These are phyloP conservation scores for Pogonocichla stellata DNA, from an alignment of 2,113 vertebrate species.

Conservation along the genomic window DNA sequence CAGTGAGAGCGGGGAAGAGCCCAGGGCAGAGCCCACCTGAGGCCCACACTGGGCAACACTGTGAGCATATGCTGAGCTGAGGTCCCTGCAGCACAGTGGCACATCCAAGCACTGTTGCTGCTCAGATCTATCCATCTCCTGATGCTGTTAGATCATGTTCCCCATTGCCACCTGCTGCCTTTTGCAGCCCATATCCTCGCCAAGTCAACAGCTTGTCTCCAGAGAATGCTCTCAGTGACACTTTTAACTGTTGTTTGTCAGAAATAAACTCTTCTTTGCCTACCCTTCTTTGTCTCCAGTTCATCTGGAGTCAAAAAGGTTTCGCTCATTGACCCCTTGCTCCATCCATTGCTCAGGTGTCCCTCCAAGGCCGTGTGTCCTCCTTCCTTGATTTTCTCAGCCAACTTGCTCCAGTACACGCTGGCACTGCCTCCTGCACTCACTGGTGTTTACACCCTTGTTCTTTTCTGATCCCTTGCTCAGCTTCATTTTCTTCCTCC, in stretches of 20 bases:
- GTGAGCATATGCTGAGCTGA: accelerated
- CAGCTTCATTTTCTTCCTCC: not conserved
- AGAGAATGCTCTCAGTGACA: not conserved
- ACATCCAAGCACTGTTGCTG: not conserved
- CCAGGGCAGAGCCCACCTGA: not conserved
- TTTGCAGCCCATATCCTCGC: not conserved
- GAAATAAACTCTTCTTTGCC: not conserved
- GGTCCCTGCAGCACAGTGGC: not conserved
- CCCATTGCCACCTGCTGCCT: not conserved
- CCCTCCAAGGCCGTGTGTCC: not conserved
- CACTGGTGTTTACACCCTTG: not conserved
- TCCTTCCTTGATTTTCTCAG: not conserved
- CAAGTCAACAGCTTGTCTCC: not conserved
- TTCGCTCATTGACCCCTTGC: not conserved
- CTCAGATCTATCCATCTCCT: not conserved
- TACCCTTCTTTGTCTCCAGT: not conserved
- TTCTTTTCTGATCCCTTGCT: not conserved
- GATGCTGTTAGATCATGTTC: not conserved
- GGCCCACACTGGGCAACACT: not conserved
- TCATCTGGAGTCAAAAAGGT: not conserved
- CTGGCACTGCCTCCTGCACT: not conserved
- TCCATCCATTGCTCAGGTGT: not conserved
- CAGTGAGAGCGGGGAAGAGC: not conserved
- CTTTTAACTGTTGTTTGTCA: not conserved
- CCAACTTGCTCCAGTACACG: accelerated